These are phyloP conservation scores for Rhyzopertha dominica DNA, from an alignment of 1,140 invertebrate species.

Conservation along the genomic window DNA sequence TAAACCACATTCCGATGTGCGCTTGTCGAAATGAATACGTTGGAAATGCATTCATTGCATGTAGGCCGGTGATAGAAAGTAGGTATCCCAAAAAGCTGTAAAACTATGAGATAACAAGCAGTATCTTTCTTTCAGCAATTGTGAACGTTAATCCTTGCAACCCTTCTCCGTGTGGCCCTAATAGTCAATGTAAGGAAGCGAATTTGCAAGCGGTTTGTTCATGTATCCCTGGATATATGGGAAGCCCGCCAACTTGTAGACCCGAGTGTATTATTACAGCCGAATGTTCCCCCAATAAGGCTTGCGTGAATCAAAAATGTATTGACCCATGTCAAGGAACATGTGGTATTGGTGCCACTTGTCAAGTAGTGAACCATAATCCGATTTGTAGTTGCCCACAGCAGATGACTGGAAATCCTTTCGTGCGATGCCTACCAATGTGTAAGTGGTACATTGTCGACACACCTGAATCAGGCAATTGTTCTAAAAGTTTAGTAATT, in stretches of 20 bases:
- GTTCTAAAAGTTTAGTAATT: too few species aligned
- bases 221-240: slow-evolving; percentile 58
- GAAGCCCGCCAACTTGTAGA: slow-evolving; percentile 59
- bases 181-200: slow-evolving; percentile 58
- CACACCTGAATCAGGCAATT: too few species aligned
- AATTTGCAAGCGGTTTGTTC: slow-evolving; percentile 61
- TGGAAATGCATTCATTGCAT: slow-evolving; percentile 61
- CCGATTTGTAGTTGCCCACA: slow-evolving; percentile 68
- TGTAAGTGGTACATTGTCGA: slow-evolving; percentile 37
- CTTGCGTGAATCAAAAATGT: slow-evolving; percentile 67
- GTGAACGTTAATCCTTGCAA: slow-evolving; percentile 54
- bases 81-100: slow-evolving; percentile 50
- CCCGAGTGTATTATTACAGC: slow-evolving; percentile 62
- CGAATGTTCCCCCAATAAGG: slow-evolving; percentile 60
- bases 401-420: slow-evolving; percentile 68
- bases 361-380: slow-evolving; percentile 69
- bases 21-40: slow-evolving; percentile 57
- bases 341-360: slow-evolving; percentile 57
- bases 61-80: slow-evolving; percentile 54
- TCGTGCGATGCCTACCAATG: slow-evolving; percentile 47
- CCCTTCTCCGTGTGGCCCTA: slow-evolving; percentile 63
- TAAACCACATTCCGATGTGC: slow-evolving; percentile 65
- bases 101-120: slow-evolving; percentile 47
- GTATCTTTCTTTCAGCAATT: slow-evolving; percentile 35
- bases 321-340: slow-evolving; percentile 61